Conservation (phyloP, 2,797 vertebrate species). For the Percopsis omiscomaycus region DNA sequence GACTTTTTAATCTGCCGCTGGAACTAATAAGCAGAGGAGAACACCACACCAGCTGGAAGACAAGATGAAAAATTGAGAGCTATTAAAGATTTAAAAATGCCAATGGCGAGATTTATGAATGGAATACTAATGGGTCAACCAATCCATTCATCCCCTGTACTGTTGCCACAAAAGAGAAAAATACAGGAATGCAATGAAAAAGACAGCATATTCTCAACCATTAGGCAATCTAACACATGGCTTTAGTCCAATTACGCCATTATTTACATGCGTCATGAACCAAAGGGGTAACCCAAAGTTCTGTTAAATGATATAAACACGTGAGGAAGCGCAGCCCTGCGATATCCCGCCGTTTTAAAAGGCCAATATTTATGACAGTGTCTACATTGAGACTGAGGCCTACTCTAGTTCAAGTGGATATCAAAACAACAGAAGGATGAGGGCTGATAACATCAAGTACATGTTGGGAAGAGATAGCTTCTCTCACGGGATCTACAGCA, state of each 20-base stretch:
- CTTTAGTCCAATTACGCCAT: slow-evolving; percentile 19
- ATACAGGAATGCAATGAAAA: slow-evolving; percentile 15
- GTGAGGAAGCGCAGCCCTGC: slow-evolving; percentile 1
- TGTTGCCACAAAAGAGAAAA: slow-evolving; percentile 6
- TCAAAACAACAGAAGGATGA: slow-evolving; percentile 14
- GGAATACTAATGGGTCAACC: slow-evolving; percentile 69
- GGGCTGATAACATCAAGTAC: slow-evolving; percentile 25
- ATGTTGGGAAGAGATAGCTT: slow-evolving; percentile 11
- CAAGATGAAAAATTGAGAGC: slow-evolving; percentile 68
- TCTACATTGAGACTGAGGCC: slow-evolving; percentile 18
- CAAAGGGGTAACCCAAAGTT: background rate
- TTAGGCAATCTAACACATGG: slow-evolving; percentile 28
- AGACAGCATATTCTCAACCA: slow-evolving; percentile 20
- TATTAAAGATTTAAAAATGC: slow-evolving; percentile 79
- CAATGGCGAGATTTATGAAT: slow-evolving; percentile 66
- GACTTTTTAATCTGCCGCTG: slow-evolving; percentile 48
- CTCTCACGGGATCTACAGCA: slow-evolving; percentile 13
- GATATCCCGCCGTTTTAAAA: slow-evolving; percentile 43
- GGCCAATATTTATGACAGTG: slow-evolving; percentile 5
- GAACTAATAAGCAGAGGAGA: slow-evolving; percentile 25
- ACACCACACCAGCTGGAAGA: slow-evolving; percentile 52
- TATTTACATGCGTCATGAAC: background rate
- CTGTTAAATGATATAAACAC: background rate
- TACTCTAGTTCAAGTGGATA: slow-evolving; percentile 26
- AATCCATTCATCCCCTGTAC: slow-evolving; percentile 19